Evolutionary conservation across 2,797 vertebrate species (phyloP).

Genomic region (Lindbergichthys nudifrons): DNA sequence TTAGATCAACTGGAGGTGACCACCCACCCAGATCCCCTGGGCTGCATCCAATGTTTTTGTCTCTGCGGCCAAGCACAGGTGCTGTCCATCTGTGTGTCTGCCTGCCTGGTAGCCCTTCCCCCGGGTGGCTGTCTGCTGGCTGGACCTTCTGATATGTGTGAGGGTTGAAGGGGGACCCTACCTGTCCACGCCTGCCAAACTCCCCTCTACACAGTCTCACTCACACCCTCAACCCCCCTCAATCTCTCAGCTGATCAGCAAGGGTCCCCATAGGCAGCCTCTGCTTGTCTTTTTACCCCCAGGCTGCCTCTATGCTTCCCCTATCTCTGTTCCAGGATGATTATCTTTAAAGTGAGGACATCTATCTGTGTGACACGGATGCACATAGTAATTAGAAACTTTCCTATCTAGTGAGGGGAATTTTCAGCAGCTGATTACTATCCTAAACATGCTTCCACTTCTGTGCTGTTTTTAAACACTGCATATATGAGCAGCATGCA

Average conservation of each 20-base stretch:
- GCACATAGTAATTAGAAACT: conserved; percentile 76
- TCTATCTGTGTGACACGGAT: conserved; percentile 64
- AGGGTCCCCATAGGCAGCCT: conserved; percentile 53
- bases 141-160: conserved; percentile 26
- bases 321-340: conserved; percentile 46
- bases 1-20: conserved; percentile 50
- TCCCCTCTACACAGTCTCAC: conserved; percentile 53
- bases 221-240: conserved; percentile 70
- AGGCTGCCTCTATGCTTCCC: conserved; percentile 52
- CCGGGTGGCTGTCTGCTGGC: conserved; percentile 53
- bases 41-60: conserved; percentile 37
- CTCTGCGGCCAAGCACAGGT: conserved; percentile 77
- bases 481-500: background rate
- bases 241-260: conserved; percentile 60
- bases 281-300: conserved; percentile 68
- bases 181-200: conserved; percentile 79
- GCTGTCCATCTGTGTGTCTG: conserved; percentile 81
- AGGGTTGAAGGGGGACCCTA: conserved; percentile 57
- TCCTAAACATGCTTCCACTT: conserved; percentile 35
- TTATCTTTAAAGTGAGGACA: conserved; percentile 78
- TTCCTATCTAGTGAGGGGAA: conserved; percentile 62
- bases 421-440: conserved; percentile 30
- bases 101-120: conserved; percentile 66
- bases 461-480: conserved; percentile 40
- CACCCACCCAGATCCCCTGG: conserved; percentile 73